These are phyloP conservation scores for Hemichromis elongatus DNA, from an alignment of 2,113 vertebrate genomes.

Conservation along the genomic window DNA sequence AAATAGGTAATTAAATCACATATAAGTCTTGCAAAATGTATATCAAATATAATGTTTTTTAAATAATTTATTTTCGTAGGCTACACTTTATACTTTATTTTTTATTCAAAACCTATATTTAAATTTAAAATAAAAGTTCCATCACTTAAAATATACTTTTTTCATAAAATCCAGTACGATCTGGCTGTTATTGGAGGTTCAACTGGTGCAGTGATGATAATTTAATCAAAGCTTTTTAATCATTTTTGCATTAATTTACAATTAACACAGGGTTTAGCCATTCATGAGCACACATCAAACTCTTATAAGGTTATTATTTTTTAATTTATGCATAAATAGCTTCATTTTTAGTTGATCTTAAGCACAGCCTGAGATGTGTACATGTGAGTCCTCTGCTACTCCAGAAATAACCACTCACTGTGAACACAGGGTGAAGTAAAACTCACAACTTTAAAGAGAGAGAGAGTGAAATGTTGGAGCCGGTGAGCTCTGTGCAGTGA, in stretches of 20 bases:
- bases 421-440: background rate
- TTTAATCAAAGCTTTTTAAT: constrained; percentile 4
- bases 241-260: background rate
- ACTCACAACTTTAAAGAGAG: background rate
- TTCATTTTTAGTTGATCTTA: constrained; percentile 10
- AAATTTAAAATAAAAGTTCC: background rate
- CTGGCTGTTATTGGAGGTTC: background rate
- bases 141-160: background rate
- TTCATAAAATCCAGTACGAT: background rate
- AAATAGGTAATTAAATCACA: background rate
- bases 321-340: background rate
- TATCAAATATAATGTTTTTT: background rate
- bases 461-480: background rate
- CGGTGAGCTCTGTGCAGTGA: background rate
- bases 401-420: constrained; percentile 3
- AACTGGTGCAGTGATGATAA: background rate
- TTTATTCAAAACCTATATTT: background rate
- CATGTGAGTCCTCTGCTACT: background rate
- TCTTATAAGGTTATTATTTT: background rate
- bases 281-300: background rate
- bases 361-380: background rate
- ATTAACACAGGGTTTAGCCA: background rate
- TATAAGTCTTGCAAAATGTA: background rate
- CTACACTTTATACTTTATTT: background rate
- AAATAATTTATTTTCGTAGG: too few relatives aligned